Percentiles rank a stretch among this genome's conserved stretches.
Evolutionary conservation across 2,797 vertebrate species (phyloP).

Genomic region (Hoplostethus mediterraneus): DNA sequence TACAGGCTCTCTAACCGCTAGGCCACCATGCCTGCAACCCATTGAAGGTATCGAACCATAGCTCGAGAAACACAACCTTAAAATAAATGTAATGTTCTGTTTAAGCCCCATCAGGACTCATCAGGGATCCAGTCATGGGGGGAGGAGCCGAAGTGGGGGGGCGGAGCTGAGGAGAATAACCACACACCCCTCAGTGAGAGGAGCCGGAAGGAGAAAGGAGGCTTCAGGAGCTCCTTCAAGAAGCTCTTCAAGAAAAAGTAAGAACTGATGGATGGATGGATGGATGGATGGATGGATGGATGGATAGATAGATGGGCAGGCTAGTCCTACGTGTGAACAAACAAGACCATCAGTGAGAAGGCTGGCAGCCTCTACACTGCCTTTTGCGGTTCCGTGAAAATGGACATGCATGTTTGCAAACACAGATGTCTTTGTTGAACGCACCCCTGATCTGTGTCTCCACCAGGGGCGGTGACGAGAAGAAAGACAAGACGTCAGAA

Average conservation of each 20-base stretch:
- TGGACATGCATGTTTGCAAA: too few species aligned
- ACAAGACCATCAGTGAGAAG: too few species aligned
- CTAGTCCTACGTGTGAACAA: too few species aligned
- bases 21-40: neutral
- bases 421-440: too few species aligned
- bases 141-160: conserved; percentile 85
- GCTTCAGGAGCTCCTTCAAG: conserved; percentile 97
- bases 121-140: conserved; percentile 73
- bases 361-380: too few species aligned
- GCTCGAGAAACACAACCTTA: neutral
- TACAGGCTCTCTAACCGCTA: too few species aligned
- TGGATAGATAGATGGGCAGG: too few species aligned
- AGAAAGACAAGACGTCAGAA: conserved; percentile 87
- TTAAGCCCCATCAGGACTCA: conserved; percentile 66
- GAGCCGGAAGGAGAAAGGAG: conserved; percentile 95
- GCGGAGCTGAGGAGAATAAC: conserved; percentile 73
- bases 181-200: conserved; percentile 92
- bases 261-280: conserved; percentile 47
- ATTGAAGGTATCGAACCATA: neutral
- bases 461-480: conserved; percentile 86
- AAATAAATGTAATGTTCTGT: conserved; percentile 1
- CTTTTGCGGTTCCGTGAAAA: too few species aligned
- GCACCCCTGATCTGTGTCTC: conserved; percentile 41
- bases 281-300: too few species aligned
- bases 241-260: conserved; percentile 99